These are phyloP conservation scores for Actias luna DNA, from an alignment of 2,888 invertebrate species.

Conservation along the genomic window DNA sequence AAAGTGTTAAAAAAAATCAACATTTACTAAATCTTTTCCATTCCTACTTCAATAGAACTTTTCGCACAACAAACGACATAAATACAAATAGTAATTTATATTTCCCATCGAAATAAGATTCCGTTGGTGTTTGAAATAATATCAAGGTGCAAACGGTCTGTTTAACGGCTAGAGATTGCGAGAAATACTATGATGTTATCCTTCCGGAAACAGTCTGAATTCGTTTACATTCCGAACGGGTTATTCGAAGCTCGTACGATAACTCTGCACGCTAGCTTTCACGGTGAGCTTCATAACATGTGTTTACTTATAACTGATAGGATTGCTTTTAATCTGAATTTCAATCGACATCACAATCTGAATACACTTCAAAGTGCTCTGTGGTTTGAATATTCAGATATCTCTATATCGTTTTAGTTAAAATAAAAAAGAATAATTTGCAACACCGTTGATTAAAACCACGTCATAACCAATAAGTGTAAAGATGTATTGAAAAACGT, in stretches of 20 bases:
- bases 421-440: too few species aligned
- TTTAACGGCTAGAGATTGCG: slow-evolving; percentile 2
- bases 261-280: neutral
- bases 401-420: too few species aligned
- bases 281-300: neutral
- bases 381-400: too few species aligned
- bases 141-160: slow-evolving; percentile 5
- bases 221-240: neutral
- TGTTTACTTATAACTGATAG: neutral
- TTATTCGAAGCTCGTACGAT: neutral
- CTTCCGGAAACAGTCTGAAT: neutral
- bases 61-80: slow-evolving; percentile 37
- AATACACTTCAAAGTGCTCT: too few species aligned
- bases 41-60: neutral
- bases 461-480: too few species aligned
- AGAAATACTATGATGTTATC: neutral
- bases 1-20: too few species aligned
- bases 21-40: too few species aligned
- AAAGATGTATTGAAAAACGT: too few species aligned
- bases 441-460: too few species aligned
- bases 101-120: slow-evolving; percentile 34
- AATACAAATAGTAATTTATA: slow-evolving; percentile 44
- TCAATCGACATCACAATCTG: too few species aligned
- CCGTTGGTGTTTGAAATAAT: slow-evolving; percentile 21
- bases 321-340: neutral